These are phyloP conservation scores for Tupiocoris notatus DNA, from an alignment of 2,888 invertebrate species.

Conservation along the genomic window DNA sequence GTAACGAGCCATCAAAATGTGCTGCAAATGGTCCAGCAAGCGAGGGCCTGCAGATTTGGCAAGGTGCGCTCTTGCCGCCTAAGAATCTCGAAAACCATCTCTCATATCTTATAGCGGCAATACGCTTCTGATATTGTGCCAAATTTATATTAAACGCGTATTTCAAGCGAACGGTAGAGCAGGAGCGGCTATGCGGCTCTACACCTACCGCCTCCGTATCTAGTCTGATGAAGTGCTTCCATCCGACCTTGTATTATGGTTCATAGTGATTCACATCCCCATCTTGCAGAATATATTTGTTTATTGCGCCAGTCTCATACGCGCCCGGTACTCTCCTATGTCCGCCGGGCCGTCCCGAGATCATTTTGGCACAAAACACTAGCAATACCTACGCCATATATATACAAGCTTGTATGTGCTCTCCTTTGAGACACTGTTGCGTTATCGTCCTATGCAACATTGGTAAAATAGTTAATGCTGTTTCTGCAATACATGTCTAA, in stretches of 20 bases:
- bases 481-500: no score
- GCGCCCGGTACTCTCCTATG: background rate
- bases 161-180: conserved; percentile 12
- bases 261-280: background rate
- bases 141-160: conserved; percentile 37
- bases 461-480: no score
- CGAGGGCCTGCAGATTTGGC: conserved; percentile 9
- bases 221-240: background rate
- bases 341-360: background rate
- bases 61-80: conserved; percentile 8
- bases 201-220: background rate
- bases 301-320: background rate
- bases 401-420: no score
- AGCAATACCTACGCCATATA: no score
- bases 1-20: conserved; percentile 13
- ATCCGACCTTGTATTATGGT: background rate
- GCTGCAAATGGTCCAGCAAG: background rate
- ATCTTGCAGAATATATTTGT: background rate
- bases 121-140: conserved; percentile 32
- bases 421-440: no score
- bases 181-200: conserved; percentile 10
- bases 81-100: conserved; percentile 17
- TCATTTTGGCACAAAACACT: background rate
- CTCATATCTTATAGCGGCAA: conserved; percentile 20
- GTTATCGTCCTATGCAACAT: no score